A percentile compares a stretch with the other conserved stretches of the same genome.
These are phyloP conservation scores for Microtus agrestis DNA, from an alignment of 2,797 vertebrate genomes.

Conservation along the genomic window DNA sequence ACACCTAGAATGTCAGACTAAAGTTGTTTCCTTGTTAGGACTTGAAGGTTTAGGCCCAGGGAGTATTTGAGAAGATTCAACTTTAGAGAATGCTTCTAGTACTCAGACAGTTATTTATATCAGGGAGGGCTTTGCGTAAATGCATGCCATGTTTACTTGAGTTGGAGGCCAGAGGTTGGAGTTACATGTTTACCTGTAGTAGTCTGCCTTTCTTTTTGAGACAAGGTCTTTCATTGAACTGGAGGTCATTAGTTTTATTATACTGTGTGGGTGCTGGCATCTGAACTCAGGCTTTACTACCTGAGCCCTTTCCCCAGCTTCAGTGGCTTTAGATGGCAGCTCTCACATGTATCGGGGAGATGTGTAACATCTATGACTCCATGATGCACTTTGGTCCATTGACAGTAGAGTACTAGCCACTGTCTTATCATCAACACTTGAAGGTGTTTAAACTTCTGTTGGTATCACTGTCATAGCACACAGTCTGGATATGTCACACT, in stretches of 20 bases:
- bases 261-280: not conserved
- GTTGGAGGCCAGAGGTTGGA: not conserved
- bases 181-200: not conserved
- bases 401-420: not conserved
- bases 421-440: constrained; percentile 17
- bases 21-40: not conserved
- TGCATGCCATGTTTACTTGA: not conserved
- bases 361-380: not conserved
- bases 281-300: not conserved
- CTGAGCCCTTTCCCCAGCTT: not conserved
- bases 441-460: not conserved
- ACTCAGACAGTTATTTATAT: not conserved
- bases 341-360: not conserved
- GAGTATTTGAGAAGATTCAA: constrained; percentile 48
- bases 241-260: not conserved
- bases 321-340: not conserved
- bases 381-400: not conserved
- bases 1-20: not conserved
- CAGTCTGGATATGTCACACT: constrained; percentile 48
- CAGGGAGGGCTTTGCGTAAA: not conserved
- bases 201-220: not conserved
- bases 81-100: constrained; percentile 42
- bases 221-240: not conserved
- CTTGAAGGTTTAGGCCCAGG: constrained; percentile 45
- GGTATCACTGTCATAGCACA: not conserved